Conservation (phyloP, 1,140 invertebrate species). For the Papilio glaucus region DNA sequence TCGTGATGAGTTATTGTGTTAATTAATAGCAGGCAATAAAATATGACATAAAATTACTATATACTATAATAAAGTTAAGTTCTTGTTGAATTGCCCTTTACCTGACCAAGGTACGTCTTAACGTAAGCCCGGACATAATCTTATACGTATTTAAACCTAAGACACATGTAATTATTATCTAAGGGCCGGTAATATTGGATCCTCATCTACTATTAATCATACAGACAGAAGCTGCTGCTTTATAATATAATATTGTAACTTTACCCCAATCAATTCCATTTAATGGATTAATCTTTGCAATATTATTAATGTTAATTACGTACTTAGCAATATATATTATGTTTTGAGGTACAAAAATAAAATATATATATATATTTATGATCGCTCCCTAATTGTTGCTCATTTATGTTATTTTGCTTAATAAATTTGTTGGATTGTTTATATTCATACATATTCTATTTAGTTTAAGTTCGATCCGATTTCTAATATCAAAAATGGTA, state of each 20-base stretch:
- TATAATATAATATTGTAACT: not conserved
- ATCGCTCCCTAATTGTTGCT: no score
- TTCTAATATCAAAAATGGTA: no score
- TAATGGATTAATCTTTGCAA: not conserved
- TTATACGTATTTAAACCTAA: not conserved
- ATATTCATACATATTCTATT: no score
- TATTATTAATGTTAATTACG: not conserved
- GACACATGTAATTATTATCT: constrained; percentile 7
- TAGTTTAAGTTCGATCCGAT: no score
- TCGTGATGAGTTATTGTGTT: no score
- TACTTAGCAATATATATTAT: no score
- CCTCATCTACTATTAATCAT: not conserved
- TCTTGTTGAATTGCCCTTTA: not conserved
- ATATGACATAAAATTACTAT: no score
- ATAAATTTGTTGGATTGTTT: no score
- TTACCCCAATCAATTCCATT: constrained; percentile 1
- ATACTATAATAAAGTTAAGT: not conserved
- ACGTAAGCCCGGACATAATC: not conserved
- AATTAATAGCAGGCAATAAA: no score
- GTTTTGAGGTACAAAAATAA: no score
- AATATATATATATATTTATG: no score
- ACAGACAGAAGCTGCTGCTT: not conserved
- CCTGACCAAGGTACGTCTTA: not conserved
- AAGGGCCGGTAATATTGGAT: not conserved
- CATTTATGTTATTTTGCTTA: no score